Evolutionary conservation across 2,113 vertebrate species (phyloP).

Genomic region (Perca schrenkii): DNA sequence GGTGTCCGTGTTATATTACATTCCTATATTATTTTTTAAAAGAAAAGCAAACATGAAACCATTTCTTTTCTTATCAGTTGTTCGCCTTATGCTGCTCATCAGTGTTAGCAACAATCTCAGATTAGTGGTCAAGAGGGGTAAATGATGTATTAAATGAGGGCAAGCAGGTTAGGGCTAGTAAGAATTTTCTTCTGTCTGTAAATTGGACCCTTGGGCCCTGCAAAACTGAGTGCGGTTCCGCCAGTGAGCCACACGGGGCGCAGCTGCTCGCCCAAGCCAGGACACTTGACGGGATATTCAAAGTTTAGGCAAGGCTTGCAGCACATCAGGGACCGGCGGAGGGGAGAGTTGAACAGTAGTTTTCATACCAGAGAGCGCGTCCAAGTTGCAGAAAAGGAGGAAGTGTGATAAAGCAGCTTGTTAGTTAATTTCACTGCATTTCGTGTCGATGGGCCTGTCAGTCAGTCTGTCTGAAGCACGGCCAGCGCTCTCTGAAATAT

Average conservation of each 20-base stretch:
- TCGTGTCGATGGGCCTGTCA: slow-evolving; percentile 41
- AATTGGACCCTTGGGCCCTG: slow-evolving; percentile 72
- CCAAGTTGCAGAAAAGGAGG: slow-evolving; percentile 25
- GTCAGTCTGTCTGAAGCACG: slow-evolving; percentile 27
- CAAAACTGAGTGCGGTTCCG: slow-evolving; percentile 22
- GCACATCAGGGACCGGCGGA: slow-evolving; percentile 26
- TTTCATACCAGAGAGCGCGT: slow-evolving; percentile 4
- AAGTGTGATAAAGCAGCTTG: slow-evolving; percentile 29
- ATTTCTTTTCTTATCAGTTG: neutral
- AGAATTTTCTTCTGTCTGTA: slow-evolving; percentile 37
- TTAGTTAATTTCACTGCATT: slow-evolving; percentile 18
- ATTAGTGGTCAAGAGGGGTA: slow-evolving; percentile 48
- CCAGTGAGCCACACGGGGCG: slow-evolving; percentile 73
- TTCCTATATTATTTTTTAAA: neutral
- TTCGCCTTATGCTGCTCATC: slow-evolving; percentile 8
- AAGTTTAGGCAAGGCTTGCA: slow-evolving; percentile 78
- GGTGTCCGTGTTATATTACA: neutral
- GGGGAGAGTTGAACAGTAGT: slow-evolving; percentile 15
- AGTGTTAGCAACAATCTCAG: slow-evolving; percentile 41
- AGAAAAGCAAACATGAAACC: neutral
- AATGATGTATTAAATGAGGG: slow-evolving; percentile 65
- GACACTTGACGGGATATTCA: slow-evolving; percentile 62
- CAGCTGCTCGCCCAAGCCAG: slow-evolving; percentile 62
- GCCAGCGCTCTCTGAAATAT: slow-evolving; percentile 48
- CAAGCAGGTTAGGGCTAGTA: slow-evolving; percentile 49